phyloP scores from a whole-genome alignment of 2,113 vertebrate genomes.

The Oenanthe oenanthe region DNA sequence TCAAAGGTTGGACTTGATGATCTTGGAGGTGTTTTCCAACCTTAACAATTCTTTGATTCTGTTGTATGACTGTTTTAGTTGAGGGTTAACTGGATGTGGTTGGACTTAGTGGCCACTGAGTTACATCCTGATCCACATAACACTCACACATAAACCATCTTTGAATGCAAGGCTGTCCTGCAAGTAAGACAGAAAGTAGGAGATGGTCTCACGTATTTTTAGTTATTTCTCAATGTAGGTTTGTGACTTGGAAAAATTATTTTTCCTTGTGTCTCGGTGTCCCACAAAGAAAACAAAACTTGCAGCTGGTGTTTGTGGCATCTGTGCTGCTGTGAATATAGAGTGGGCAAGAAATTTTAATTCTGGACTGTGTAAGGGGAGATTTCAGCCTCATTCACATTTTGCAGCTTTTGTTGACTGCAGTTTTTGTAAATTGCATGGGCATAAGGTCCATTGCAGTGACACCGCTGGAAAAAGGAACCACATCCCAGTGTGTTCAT shows the following conservation, averaged over 20 bases:
- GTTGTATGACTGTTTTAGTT: background rate
- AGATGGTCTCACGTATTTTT: background rate
- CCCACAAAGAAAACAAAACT: background rate
- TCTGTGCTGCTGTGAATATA: background rate
- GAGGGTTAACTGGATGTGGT: background rate
- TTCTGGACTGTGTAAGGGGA: background rate
- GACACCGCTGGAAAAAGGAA: background rate
- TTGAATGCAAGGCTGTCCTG: background rate
- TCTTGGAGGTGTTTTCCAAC: background rate
- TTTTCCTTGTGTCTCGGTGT: background rate
- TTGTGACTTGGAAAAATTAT: background rate
- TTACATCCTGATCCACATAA: background rate
- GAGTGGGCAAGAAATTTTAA: background rate
- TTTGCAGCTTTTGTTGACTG: background rate
- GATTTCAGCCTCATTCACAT: background rate
- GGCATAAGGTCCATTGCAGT: background rate
- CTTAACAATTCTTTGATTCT: background rate
- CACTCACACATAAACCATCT: accelerated
- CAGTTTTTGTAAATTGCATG: background rate
- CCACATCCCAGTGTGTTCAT: background rate
- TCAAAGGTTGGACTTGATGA: background rate
- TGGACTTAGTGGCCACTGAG: background rate
- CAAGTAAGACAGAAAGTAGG: background rate
- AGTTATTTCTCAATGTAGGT: background rate
- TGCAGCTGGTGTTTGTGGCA: background rate